Percentiles rank a stretch among this genome's conserved stretches.
Evolutionary conservation across 2,888 invertebrate species (phyloP).

Genomic region (Polydrusus tereticollis): DNA sequence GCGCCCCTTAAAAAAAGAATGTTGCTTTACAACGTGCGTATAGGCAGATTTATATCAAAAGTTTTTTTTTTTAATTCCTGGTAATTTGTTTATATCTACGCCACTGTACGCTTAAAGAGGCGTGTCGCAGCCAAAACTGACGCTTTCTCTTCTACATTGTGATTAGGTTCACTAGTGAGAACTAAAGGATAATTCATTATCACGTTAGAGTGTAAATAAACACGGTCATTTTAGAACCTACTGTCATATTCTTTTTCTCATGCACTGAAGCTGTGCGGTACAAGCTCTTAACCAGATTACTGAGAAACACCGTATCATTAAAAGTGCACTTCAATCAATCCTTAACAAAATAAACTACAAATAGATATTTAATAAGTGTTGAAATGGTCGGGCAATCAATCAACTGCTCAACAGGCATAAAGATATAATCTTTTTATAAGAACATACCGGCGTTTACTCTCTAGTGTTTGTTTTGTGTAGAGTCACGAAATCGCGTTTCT

Average conservation of each 20-base stretch:
- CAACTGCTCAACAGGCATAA: slow-evolving; percentile 23
- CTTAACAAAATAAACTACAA: slow-evolving; percentile 22
- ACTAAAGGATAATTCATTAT: too few relatives aligned
- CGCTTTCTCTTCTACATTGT: too few relatives aligned
- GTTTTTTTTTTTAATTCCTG: too few relatives aligned
- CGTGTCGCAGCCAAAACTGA: too few relatives aligned
- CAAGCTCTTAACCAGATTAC: not conserved
- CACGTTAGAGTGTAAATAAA: not conserved
- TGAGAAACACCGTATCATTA: not conserved
- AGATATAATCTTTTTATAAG: slow-evolving; percentile 24
- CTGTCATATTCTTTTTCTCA: not conserved
- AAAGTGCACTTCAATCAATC: not conserved
- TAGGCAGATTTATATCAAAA: too few relatives aligned
- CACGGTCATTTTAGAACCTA: not conserved
- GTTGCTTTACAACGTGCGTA: too few relatives aligned
- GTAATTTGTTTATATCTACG: too few relatives aligned
- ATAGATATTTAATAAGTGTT: slow-evolving; percentile 25
- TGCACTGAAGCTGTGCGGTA: not conserved
- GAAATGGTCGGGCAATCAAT: slow-evolving; percentile 28
- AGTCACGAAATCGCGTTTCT: slow-evolving; percentile 20
- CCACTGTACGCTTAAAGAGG: too few relatives aligned
- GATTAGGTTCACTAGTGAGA: too few relatives aligned
- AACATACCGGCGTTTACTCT: slow-evolving; percentile 14
- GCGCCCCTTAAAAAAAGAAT: too few relatives aligned
- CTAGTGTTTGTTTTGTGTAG: slow-evolving; percentile 15